These are phyloP conservation scores for Tipula unca DNA, from an alignment of 2,888 invertebrate genomes.

Conservation along the genomic window DNA sequence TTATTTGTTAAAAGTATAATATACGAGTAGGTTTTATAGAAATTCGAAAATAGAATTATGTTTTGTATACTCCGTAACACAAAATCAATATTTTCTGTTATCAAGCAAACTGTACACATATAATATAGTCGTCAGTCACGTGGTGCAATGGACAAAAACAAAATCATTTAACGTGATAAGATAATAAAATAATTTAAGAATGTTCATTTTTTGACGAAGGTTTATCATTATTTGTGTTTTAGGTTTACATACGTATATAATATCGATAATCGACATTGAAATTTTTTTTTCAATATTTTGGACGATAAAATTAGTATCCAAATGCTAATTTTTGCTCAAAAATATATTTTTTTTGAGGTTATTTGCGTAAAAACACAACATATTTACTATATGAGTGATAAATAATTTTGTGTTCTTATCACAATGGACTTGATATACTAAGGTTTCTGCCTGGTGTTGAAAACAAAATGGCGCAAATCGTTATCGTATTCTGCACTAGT, in stretches of 20 bases:
- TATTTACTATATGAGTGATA: background rate
- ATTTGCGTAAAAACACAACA: background rate
- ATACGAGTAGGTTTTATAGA: background rate
- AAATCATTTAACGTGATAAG: background rate
- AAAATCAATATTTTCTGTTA: background rate
- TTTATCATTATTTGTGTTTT: background rate
- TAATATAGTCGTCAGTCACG: background rate
- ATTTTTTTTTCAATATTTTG: background rate
- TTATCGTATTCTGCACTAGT: background rate
- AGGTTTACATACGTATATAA: background rate
- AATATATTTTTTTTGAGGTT: background rate
- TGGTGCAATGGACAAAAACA: background rate
- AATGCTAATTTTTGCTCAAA: background rate
- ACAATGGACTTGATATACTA: background rate
- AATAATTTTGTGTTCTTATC: background rate
- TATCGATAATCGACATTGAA: background rate
- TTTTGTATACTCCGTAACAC: background rate
- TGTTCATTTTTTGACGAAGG: background rate
- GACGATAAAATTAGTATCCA: background rate
- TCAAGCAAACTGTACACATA: background rate
- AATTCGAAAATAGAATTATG: background rate
- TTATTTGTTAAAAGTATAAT: background rate
- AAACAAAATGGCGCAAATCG: background rate
- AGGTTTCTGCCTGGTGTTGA: background rate
- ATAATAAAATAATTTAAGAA: background rate